phyloP scores from a whole-genome alignment of 1,140 invertebrate genomes.

The Streblospio benedicti region DNA sequence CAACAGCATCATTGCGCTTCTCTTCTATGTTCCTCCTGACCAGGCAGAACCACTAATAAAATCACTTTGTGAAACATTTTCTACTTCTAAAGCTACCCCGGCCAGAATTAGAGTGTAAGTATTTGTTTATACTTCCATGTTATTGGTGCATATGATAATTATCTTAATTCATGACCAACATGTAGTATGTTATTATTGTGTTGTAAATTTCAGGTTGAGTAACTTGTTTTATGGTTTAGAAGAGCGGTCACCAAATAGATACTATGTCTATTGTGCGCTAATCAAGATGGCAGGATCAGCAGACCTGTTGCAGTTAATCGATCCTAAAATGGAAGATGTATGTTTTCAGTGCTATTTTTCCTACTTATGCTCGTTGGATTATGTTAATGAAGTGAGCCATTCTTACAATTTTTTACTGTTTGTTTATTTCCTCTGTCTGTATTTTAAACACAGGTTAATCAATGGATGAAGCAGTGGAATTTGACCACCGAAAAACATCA shows the following conservation, averaged over 20 bases:
- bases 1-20: slow-evolving; percentile 75
- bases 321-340: slow-evolving; percentile 44
- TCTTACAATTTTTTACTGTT: too few relatives aligned
- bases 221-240: slow-evolving; percentile 81
- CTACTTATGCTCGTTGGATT: too few relatives aligned
- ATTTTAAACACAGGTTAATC: slow-evolving; percentile 57
- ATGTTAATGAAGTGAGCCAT: too few relatives aligned
- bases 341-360: slow-evolving; percentile 5
- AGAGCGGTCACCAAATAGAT: slow-evolving; percentile 70
- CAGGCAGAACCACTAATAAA: slow-evolving; percentile 81
- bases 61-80: slow-evolving; percentile 85
- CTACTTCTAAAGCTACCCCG: slow-evolving; percentile 70
- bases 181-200: background rate
- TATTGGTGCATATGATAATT: background rate
- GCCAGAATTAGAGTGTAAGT: slow-evolving; percentile 80
- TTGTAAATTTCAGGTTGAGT: slow-evolving; percentile 36
- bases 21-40: slow-evolving; percentile 76
- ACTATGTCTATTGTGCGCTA: slow-evolving; percentile 84
- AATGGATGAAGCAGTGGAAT: slow-evolving; percentile 71
- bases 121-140: slow-evolving; percentile 6
- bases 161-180: background rate
- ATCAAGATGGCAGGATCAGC: slow-evolving; percentile 78
- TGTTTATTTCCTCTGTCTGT: too few relatives aligned
- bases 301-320: slow-evolving; percentile 70
- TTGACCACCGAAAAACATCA: slow-evolving; percentile 86